These are phyloP conservation scores for Sarcophaga subvicina DNA, from an alignment of 2,888 invertebrate genomes.

Conservation along the genomic window DNA sequence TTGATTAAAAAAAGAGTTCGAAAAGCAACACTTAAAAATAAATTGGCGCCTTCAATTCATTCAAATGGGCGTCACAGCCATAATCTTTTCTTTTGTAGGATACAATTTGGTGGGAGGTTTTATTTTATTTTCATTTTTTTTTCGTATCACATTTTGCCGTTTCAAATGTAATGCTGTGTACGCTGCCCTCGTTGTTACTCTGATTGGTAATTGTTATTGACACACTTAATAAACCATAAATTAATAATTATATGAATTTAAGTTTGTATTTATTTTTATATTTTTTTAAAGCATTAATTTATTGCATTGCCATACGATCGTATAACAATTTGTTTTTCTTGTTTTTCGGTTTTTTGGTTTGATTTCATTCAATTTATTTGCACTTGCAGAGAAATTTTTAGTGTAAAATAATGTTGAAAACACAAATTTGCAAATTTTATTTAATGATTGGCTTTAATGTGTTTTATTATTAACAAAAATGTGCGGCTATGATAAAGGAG, in stretches of 20 bases:
- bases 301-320: conserved; percentile 6
- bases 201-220: conserved; percentile 58
- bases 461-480: too few relatives aligned
- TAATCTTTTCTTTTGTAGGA: conserved; percentile 45
- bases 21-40: conserved; percentile 49
- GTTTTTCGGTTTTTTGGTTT: not conserved
- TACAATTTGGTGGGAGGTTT: conserved; percentile 65
- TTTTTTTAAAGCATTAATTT: conserved; percentile 23
- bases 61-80: conserved; percentile 50
- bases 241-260: conserved; percentile 60
- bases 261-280: conserved; percentile 29
- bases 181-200: not conserved
- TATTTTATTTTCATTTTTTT: conserved; percentile 17
- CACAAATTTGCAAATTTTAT: too few relatives aligned
- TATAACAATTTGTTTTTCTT: conserved; percentile 20
- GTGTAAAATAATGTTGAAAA: too few relatives aligned
- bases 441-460: too few relatives aligned
- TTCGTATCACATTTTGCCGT: not conserved
- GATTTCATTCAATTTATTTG: too few relatives aligned
- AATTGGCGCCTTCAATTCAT: conserved; percentile 61
- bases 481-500: too few relatives aligned
- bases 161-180: not conserved
- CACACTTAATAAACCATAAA: conserved; percentile 55
- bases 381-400: too few relatives aligned
- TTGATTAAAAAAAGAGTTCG: conserved; percentile 29